A percentile compares a stretch with the other conserved stretches of the same genome.
These are phyloP conservation scores for Ginglymostoma cirratum DNA, from an alignment of 2,113 vertebrate species.

Conservation along the genomic window DNA sequence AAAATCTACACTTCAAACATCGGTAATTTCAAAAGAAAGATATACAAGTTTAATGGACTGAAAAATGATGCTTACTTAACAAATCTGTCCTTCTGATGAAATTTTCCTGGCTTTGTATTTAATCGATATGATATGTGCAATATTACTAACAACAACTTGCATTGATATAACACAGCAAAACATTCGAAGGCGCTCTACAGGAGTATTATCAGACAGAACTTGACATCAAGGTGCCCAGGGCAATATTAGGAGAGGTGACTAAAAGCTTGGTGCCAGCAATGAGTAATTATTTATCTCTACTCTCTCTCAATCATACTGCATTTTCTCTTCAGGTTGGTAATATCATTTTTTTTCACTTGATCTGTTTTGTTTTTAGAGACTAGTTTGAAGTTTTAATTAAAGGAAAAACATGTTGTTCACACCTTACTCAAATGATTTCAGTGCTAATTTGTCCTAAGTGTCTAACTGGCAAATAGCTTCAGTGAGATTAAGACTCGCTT, in stretches of 20 bases:
- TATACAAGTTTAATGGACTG: background rate
- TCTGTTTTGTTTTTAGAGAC: background rate
- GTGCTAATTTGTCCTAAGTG: background rate
- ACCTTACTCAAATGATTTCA: background rate
- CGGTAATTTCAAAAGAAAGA: background rate
- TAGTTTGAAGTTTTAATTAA: background rate
- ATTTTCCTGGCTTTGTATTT: background rate
- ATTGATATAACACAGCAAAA: background rate
- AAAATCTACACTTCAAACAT: slow-evolving; percentile 2
- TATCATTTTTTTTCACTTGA: background rate
- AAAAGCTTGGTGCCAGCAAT: background rate
- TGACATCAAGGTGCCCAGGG: background rate
- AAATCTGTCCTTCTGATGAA: background rate
- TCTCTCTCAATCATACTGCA: background rate
- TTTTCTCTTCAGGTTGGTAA: background rate
- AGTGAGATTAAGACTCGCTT: background rate
- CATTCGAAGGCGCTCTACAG: background rate
- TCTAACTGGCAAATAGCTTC: background rate
- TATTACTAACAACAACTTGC: background rate
- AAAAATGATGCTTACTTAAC: background rate
- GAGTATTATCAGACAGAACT: background rate
- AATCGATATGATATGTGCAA: background rate
- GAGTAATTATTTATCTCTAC: background rate
- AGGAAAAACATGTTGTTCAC: background rate
- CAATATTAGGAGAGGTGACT: background rate